These are phyloP conservation scores for Alfaro cultratus DNA, from an alignment of 2,797 vertebrate genomes.

Conservation along the genomic window DNA sequence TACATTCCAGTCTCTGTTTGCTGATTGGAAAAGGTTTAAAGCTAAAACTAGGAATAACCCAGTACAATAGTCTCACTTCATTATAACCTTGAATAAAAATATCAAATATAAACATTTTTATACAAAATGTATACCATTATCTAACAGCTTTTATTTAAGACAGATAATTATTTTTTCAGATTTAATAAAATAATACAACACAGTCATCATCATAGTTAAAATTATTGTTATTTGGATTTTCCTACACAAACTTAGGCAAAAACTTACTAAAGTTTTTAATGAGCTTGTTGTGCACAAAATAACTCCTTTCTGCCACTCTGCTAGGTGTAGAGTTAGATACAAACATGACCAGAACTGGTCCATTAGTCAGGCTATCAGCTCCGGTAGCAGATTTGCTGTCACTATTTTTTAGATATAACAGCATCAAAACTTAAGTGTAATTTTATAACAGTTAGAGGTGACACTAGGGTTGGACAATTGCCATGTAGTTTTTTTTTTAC, in stretches of 20 bases:
- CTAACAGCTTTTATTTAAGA: background rate
- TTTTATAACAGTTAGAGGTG: background rate
- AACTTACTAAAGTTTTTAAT: background rate
- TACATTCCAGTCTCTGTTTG: background rate
- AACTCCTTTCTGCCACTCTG: background rate
- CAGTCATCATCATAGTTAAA: background rate
- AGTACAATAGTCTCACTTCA: background rate
- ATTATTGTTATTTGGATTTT: background rate
- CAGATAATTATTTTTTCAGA: background rate
- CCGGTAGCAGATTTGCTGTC: background rate
- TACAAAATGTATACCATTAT: background rate
- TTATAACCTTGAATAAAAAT: background rate
- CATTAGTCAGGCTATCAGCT: constrained; percentile 1
- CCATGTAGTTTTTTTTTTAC: background rate
- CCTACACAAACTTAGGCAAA: background rate
- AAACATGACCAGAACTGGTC: background rate
- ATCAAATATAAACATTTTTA: background rate
- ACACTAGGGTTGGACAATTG: background rate
- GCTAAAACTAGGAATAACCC: background rate
- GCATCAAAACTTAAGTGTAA: background rate
- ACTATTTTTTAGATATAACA: background rate
- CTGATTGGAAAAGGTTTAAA: background rate
- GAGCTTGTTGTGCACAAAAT: background rate
- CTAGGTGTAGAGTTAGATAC: background rate
- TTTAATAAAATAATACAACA: background rate